These are phyloP conservation scores for Eudemis profundana DNA, from an alignment of 2,888 invertebrate species.

Conservation along the genomic window DNA sequence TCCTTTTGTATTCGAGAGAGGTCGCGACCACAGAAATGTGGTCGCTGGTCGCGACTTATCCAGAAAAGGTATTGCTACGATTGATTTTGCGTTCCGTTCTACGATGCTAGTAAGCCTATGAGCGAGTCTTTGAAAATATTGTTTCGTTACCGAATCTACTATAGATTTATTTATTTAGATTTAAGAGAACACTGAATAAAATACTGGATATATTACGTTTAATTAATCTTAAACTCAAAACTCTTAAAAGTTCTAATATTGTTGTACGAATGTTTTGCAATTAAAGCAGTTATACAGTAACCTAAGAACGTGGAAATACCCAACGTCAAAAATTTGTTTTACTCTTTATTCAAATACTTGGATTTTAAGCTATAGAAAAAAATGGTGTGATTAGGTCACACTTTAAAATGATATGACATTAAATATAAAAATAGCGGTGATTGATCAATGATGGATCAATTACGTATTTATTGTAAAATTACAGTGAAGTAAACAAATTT, in stretches of 20 bases:
- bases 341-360: background rate
- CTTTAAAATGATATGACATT: conserved; percentile 1
- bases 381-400: background rate
- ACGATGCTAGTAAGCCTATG: background rate
- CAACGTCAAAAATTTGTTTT: conserved; percentile 25
- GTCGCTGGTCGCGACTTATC: conserved; percentile 41
- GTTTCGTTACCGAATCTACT: background rate
- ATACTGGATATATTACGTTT: background rate
- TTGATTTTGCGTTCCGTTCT: conserved; percentile 5
- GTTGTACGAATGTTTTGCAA: too few species aligned
- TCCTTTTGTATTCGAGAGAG: conserved; percentile 53
- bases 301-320: conserved; percentile 23
- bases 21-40: too few species aligned
- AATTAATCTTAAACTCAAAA: background rate
- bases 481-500: too few species aligned
- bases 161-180: background rate
- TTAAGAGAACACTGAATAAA: background rate
- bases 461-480: too few species aligned
- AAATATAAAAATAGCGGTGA: background rate
- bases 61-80: conserved; percentile 27
- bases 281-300: background rate
- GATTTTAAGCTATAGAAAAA: background rate
- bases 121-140: background rate
- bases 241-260: too few species aligned
- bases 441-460: too few species aligned